Conservation (phyloP, 2,888 invertebrate genomes). For the Parascotia fuliginaria region DNA sequence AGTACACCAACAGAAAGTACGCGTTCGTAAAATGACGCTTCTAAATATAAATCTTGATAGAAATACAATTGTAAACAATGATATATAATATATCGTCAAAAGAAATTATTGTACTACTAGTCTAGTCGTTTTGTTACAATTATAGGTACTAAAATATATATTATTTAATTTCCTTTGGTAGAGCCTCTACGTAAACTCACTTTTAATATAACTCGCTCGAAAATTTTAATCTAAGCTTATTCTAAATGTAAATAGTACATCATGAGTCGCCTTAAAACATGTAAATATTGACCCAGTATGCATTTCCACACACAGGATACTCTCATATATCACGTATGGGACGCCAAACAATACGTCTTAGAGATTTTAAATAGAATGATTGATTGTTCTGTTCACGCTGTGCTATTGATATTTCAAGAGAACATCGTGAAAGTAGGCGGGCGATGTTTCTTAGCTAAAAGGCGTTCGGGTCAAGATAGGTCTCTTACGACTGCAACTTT, state of each 20-base stretch:
- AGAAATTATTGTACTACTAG: no score
- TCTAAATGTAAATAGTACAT: neutral
- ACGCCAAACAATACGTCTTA: conserved; percentile 18
- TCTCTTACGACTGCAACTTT: neutral
- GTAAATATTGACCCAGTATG: conserved; percentile 15
- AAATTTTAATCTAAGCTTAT: no score
- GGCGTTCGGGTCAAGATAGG: conserved; percentile 22
- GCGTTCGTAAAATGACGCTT: no score
- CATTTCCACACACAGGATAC: conserved; percentile 9
- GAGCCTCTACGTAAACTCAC: no score
- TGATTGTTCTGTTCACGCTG: conserved; percentile 25
- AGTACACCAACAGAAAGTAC: no score
- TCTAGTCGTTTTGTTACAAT: no score
- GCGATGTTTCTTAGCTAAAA: conserved; percentile 19
- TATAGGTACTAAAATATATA: no score
- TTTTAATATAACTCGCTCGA: no score
- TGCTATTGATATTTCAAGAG: conserved; percentile 27
- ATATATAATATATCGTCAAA: no score
- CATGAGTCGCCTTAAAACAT: conserved; percentile 1
- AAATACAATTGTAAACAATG: no score
- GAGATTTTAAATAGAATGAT: conserved; percentile 37
- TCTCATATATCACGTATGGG: conserved; percentile 6
- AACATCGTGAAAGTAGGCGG: conserved; percentile 15
- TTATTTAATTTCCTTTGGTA: no score
- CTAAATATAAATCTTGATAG: no score